Percentiles rank a stretch among this genome's conserved stretches.
phyloP scores from a whole-genome alignment of 2,888 invertebrate genomes.

The Diaperis boleti region DNA sequence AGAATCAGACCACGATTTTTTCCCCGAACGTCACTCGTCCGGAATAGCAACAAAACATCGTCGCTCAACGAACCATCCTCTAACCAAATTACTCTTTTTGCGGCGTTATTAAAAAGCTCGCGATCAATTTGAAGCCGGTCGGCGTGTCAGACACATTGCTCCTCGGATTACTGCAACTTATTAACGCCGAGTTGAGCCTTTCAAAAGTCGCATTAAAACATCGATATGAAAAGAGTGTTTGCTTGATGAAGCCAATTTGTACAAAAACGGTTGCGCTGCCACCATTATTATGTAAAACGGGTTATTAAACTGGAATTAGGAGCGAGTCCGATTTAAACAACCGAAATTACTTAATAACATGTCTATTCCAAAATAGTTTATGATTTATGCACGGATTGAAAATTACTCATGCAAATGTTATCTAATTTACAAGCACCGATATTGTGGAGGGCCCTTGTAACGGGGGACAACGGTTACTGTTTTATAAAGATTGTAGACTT shows the following conservation, averaged over 20 bases:
- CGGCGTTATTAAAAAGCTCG: slow-evolving; percentile 25
- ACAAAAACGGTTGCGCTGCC: slow-evolving; percentile 13
- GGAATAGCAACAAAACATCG: slow-evolving; percentile 23
- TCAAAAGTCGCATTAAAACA: slow-evolving; percentile 13
- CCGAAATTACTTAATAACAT: slow-evolving; percentile 40
- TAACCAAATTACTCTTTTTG: slow-evolving; percentile 39
- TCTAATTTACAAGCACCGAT: slow-evolving; percentile 20
- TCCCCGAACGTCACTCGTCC: slow-evolving; percentile 10
- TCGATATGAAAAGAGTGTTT: slow-evolving; percentile 8
- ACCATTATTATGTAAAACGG: slow-evolving; percentile 35
- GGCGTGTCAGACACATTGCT: slow-evolving; percentile 30
- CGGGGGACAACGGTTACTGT: background rate
- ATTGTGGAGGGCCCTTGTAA: slow-evolving; percentile 7
- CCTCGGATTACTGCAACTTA: slow-evolving; percentile 19
- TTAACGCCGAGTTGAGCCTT: slow-evolving; percentile 3
- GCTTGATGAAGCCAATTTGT: slow-evolving; percentile 21
- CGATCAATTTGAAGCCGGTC: slow-evolving; percentile 32
- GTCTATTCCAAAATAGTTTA: slow-evolving; percentile 37
- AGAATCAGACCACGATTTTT: slow-evolving; percentile 28
- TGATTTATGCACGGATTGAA: slow-evolving; percentile 43
- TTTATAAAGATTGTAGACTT: slow-evolving; percentile 1
- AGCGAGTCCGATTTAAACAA: slow-evolving; percentile 29
- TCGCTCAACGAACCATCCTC: slow-evolving; percentile 33
- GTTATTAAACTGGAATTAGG: slow-evolving; percentile 39
- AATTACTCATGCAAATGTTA: slow-evolving; percentile 42